Evolutionary conservation across 2,888 invertebrate genomes (phyloP).

Genomic region (Drosophila silvestris): DNA sequence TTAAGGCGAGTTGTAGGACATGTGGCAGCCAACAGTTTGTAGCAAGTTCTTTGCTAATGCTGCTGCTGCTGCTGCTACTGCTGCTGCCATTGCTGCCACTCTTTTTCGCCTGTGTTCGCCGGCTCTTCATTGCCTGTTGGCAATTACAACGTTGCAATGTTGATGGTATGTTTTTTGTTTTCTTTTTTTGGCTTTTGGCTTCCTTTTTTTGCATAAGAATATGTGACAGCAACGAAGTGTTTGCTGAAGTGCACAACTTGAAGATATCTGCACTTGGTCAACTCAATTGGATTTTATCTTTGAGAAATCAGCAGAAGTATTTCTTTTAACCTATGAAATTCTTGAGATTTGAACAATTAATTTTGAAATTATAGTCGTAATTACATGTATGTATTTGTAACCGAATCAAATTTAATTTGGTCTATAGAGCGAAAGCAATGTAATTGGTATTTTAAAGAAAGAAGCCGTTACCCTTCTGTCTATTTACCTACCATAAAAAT

Average conservation of each 20-base stretch:
- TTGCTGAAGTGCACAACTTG: neutral
- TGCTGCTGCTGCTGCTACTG: neutral
- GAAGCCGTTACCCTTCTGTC: neutral
- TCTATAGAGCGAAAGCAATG: neutral
- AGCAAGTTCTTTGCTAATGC: slow-evolving; percentile 9
- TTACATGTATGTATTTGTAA: neutral
- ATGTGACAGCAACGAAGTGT: slow-evolving; percentile 25
- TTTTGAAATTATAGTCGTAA: neutral
- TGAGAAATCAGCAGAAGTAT: neutral
- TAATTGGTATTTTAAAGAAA: neutral
- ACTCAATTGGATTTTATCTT: neutral
- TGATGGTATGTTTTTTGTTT: slow-evolving; percentile 55
- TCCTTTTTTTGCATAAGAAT: slow-evolving; percentile 39
- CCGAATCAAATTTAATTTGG: neutral
- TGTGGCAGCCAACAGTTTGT: slow-evolving; percentile 59
- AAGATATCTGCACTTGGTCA: neutral
- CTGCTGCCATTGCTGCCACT: neutral
- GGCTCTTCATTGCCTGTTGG: slow-evolving; percentile 63
- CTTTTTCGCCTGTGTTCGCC: slow-evolving; percentile 16
- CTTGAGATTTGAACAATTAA: neutral
- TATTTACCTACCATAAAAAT: accelerated
- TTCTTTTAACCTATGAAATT: neutral
- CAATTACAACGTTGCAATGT: slow-evolving; percentile 78
- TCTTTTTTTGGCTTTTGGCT: slow-evolving; percentile 19
- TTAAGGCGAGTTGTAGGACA: slow-evolving; percentile 57